Base-by-base conservation (phyloP, 2,888 invertebrate species). In the Hoplodrina blanda region DNA sequence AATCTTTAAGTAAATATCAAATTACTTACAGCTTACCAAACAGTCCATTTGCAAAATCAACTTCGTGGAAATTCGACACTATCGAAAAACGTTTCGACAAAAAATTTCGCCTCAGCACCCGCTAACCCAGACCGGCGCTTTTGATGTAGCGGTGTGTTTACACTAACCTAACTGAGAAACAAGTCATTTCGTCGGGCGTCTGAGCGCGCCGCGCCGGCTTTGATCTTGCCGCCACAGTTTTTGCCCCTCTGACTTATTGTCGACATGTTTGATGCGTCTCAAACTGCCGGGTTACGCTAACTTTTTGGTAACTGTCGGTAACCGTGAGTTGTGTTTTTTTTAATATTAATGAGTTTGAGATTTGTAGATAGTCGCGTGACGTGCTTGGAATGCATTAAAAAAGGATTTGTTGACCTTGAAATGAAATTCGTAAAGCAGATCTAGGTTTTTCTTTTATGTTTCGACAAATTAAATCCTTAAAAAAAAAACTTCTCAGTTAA, bases 131-230 rank as follows among this genome's bases (percentile, higher is more conserved):
- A 52, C 82, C 94, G 95, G 94, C 88, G 72, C 87, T 90, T 96
- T 96, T 95, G 95, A 96, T 91, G 94, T 91, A 87, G 88, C 94
- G 92, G 89, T 87, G 85, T 95, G 96, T 95, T 95, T 95, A 94
- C 95, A 94, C 94, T 94, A 92, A 92, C 92, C 94, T 92, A 92
- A 94, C 95, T 91, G 94, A 89, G 94, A 93, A 94, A 95, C 95
- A 93, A 95, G 95, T 94, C 94, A 92, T 95, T 94, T 93, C 91
- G 89, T 89, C 85, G 82, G 88, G 87, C 90, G 91, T 91, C 88
- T 90, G 92, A 83, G 85, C 86, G 75, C 85, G 87, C 90, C 90
- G 91, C 87, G 91, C 87, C 81, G 72, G 73, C 92, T 95, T 95
- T 95, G 94, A 95, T 94, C 92, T 92, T 80, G 88, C 94, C 94